These are phyloP conservation scores for Geococcyx californianus DNA, from an alignment of 2,113 vertebrate species.

Conservation along the genomic window DNA sequence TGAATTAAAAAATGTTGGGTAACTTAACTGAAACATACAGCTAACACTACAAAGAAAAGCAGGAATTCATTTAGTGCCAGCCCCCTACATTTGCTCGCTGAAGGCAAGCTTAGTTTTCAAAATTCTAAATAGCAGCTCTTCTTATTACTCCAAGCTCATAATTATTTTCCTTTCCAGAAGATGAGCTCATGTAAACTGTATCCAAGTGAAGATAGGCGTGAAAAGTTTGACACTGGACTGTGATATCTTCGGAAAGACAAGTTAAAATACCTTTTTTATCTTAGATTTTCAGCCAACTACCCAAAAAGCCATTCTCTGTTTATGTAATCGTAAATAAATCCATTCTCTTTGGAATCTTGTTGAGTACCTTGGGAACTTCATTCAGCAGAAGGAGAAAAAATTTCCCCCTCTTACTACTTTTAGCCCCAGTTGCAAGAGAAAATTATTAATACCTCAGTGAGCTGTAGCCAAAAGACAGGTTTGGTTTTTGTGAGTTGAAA, in stretches of 20 bases:
- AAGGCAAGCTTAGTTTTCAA: not conserved
- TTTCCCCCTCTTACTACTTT: not conserved
- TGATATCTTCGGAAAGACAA: not conserved
- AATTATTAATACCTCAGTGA: not conserved
- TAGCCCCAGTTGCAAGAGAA: not conserved
- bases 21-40: not conserved
- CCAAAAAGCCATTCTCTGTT: not conserved
- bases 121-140: not conserved
- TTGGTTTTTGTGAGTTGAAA: not conserved
- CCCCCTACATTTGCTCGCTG: not conserved
- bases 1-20: not conserved
- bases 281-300: not conserved
- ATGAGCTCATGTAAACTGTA: not conserved
- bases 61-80: not conserved
- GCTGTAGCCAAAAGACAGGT: not conserved
- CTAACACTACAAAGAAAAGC: not conserved
- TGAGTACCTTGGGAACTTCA: not conserved
- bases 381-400: not conserved
- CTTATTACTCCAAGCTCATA: not conserved
- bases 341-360: not conserved
- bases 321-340: not conserved
- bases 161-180: not conserved
- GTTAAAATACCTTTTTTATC: not conserved
- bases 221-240: not conserved
- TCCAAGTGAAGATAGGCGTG: rapidly evolving